A percentile compares a stretch with the other conserved stretches of the same genome.
Evolutionary conservation across 1,140 invertebrate species (phyloP).

Genomic region (Contarinia nasturtii): DNA sequence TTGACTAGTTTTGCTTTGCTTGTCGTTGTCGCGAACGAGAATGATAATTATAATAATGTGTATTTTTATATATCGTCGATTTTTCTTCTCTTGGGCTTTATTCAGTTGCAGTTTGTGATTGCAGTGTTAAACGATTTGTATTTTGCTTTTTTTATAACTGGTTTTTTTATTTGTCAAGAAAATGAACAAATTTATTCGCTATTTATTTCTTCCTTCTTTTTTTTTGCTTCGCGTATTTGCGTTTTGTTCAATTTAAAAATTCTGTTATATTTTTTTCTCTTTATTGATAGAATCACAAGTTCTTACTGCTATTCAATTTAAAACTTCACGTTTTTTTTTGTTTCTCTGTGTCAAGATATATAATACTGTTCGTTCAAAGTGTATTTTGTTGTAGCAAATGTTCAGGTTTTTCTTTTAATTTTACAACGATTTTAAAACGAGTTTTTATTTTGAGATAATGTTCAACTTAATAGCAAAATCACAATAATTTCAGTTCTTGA

Average conservation of each 20-base stretch:
- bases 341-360: neutral
- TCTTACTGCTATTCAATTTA: neutral
- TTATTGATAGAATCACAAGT: neutral
- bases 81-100: slow-evolving; percentile 6
- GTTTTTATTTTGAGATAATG: too few species aligned
- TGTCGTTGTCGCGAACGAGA: too few species aligned
- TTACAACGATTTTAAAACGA: too few species aligned
- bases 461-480: too few species aligned
- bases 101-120: slow-evolving; percentile 5
- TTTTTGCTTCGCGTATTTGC: neutral
- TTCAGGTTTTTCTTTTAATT: too few species aligned
- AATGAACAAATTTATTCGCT: too few species aligned
- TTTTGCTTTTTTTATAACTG: neutral
- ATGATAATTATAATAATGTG: too few species aligned
- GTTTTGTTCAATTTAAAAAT: slow-evolving; percentile 3
- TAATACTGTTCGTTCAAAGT: too few species aligned
- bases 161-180: too few species aligned
- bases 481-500: slow-evolving; percentile 5
- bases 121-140: neutral
- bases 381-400: too few species aligned
- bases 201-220: neutral
- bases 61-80: slow-evolving; percentile 17
- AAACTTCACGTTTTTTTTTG: neutral
- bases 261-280: neutral
- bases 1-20: too few species aligned